These are phyloP conservation scores for Melanargia galathea DNA, from an alignment of 2,888 invertebrate species.

Conservation along the genomic window DNA sequence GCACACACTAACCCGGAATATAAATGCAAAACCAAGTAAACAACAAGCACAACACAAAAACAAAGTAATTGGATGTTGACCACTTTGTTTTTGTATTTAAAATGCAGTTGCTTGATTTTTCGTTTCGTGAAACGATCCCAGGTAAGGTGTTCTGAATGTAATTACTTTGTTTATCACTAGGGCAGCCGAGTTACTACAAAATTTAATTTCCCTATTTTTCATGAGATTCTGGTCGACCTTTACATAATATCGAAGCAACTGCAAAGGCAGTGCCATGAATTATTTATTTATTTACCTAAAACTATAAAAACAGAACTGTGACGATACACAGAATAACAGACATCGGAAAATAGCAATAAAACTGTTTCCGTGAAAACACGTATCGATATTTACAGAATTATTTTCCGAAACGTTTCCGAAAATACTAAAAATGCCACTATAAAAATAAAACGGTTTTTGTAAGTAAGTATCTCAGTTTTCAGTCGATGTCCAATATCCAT, in stretches of 20 bases:
- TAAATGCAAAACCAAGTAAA: no score
- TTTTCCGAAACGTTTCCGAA: conserved; percentile 23
- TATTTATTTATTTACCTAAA: conserved; percentile 35
- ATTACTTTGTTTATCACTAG: no score
- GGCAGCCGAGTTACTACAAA: no score
- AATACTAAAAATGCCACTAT: conserved; percentile 10
- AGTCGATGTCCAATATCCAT: background rate
- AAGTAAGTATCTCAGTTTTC: background rate
- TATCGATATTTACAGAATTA: background rate
- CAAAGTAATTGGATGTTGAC: no score
- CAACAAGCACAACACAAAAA: no score
- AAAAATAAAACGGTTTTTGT: conserved; percentile 1
- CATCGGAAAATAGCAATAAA: conserved; percentile 17
- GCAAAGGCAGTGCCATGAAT: conserved; percentile 24
- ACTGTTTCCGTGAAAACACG: conserved; percentile 14
- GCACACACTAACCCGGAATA: no score
- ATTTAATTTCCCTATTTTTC: no score
- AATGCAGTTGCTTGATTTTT: no score
- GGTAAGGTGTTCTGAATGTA: no score
- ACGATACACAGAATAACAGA: conserved; percentile 25
- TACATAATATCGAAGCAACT: conserved; percentile 27
- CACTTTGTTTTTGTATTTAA: no score
- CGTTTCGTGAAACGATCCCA: no score
- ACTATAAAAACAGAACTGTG: conserved; percentile 32
- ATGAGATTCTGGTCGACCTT: no score